Evolutionary conservation across 2,113 vertebrate species (phyloP).

Genomic region (Tetraodon nigroviridis): DNA sequence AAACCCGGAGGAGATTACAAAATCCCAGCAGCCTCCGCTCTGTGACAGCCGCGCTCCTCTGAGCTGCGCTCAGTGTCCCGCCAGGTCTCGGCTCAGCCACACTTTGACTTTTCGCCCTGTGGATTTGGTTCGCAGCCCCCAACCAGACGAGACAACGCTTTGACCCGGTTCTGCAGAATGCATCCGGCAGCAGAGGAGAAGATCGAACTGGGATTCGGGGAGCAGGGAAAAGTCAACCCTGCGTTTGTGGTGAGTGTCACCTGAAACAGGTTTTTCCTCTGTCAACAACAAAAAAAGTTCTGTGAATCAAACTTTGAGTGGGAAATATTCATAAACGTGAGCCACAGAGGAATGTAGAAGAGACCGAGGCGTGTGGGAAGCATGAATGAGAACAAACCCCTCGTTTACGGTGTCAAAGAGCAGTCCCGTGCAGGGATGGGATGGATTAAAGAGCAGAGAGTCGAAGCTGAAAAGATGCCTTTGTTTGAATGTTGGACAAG

Average conservation of each 20-base stretch:
- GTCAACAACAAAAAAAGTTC: background rate
- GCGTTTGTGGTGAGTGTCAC: conserved; percentile 58
- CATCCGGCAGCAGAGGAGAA: conserved; percentile 53
- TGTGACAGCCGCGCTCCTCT: conserved; percentile 13
- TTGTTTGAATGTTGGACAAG: background rate
- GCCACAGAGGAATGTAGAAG: conserved; percentile 53
- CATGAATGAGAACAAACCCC: too few relatives aligned
- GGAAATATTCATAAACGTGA: conserved; percentile 22
- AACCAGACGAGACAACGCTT: background rate
- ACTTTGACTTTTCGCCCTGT: background rate
- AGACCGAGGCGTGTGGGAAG: background rate
- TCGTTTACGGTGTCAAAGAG: background rate
- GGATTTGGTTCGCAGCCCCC: background rate
- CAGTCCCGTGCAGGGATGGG: background rate
- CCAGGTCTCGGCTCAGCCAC: conserved; percentile 1
- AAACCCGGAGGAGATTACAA: conserved; percentile 28
- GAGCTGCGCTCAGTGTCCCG: background rate
- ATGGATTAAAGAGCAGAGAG: background rate
- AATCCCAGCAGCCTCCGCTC: conserved; percentile 22
- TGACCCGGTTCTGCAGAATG: conserved; percentile 39
- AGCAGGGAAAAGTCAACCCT: conserved; percentile 39
- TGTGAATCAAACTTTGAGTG: too few relatives aligned
- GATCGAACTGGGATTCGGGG: conserved; percentile 48
- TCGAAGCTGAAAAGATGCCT: background rate
- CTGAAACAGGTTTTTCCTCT: background rate